phyloP scores from a whole-genome alignment of 2,888 invertebrate species.

The Amitus sp. region DNA sequence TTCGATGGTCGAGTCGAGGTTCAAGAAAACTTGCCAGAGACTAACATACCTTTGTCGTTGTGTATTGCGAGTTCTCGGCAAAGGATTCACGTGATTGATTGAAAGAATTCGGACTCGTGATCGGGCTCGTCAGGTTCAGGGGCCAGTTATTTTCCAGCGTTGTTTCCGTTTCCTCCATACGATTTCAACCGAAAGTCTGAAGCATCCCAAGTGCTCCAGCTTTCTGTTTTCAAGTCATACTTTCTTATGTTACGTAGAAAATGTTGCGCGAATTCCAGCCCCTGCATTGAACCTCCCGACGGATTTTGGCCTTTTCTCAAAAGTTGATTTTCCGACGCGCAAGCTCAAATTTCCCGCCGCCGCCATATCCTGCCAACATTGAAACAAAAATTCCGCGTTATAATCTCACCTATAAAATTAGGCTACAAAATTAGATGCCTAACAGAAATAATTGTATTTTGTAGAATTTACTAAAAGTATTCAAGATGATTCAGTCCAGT shows the following conservation, averaged over 20 bases:
- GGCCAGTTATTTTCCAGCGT: slow-evolving; percentile 61
- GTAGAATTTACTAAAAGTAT: no score
- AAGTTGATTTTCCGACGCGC: slow-evolving; percentile 16
- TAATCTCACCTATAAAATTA: no score
- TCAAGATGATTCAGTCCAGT: no score
- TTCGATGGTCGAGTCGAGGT: background rate
- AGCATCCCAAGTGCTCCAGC: slow-evolving; percentile 61
- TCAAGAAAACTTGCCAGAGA: background rate
- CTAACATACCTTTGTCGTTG: slow-evolving; percentile 59
- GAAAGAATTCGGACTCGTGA: slow-evolving; percentile 51
- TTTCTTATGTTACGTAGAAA: slow-evolving; percentile 40
- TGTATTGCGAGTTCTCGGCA: slow-evolving; percentile 64
- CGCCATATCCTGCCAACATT: slow-evolving; percentile 19
- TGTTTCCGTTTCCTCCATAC: slow-evolving; percentile 64
- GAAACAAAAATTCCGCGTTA: background rate
- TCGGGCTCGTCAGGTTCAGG: slow-evolving; percentile 59
- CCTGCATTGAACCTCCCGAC: slow-evolving; percentile 39
- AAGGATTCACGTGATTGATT: slow-evolving; percentile 58
- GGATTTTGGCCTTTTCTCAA: slow-evolving; percentile 30
- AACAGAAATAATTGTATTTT: no score
- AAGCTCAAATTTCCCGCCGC: slow-evolving; percentile 7
- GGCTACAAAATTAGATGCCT: no score
- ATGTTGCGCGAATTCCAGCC: slow-evolving; percentile 30
- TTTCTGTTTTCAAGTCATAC: slow-evolving; percentile 40
- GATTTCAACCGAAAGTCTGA: slow-evolving; percentile 62